phyloP scores from a whole-genome alignment of 2,888 invertebrate species.

The Leuctra nigra region DNA sequence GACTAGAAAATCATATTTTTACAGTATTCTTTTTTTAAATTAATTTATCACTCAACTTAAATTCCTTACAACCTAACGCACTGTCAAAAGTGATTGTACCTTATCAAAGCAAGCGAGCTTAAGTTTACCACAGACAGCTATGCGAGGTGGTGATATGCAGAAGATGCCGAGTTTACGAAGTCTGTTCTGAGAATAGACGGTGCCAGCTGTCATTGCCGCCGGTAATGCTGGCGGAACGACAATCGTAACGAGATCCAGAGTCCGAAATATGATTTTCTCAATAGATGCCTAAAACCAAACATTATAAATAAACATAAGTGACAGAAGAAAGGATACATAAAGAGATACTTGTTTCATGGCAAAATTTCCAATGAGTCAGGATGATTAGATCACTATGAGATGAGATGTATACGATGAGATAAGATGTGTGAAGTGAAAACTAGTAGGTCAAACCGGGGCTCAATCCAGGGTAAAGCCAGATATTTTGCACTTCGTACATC shows the following conservation, averaged over 20 bases:
- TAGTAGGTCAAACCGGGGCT: too few relatives aligned
- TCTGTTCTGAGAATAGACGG: slow-evolving; percentile 67
- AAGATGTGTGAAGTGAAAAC: too few relatives aligned
- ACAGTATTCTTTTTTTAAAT: background rate
- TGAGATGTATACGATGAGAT: too few relatives aligned
- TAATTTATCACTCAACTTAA: too few relatives aligned
- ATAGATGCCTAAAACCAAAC: slow-evolving; percentile 42
- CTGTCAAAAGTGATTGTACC: too few relatives aligned
- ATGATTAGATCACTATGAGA: too few relatives aligned
- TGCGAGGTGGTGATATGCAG: slow-evolving; percentile 71
- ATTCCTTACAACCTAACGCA: too few relatives aligned
- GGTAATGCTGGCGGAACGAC: slow-evolving; percentile 90
- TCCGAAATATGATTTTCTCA: slow-evolving; percentile 62
- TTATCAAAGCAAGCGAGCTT: slow-evolving; percentile 86
- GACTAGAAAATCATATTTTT: background rate
- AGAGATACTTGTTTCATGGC: background rate
- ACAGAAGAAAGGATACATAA: background rate
- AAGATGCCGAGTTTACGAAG: slow-evolving; percentile 61
- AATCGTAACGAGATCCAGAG: slow-evolving; percentile 86
- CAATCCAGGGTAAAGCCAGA: too few relatives aligned
- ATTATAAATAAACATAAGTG: background rate
- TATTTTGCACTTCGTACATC: too few relatives aligned
- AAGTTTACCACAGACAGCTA: slow-evolving; percentile 71
- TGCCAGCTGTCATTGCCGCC: slow-evolving; percentile 79
- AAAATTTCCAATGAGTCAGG: too few relatives aligned